Percentiles rank a stretch among this genome's conserved stretches.
Conservation (phyloP, 2,888 invertebrate species). For the Drosophila limbata region DNA sequence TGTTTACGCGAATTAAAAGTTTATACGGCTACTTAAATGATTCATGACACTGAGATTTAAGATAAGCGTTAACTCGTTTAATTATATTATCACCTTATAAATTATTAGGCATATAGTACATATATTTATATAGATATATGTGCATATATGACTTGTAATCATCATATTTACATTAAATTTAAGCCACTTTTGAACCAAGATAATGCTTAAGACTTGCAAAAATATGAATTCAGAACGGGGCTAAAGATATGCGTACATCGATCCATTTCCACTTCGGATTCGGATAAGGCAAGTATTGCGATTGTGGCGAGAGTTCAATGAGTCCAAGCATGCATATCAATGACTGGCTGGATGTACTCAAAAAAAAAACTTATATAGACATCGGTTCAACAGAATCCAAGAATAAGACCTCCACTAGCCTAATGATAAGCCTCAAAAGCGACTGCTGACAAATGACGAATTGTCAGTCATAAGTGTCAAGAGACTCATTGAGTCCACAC, state of each 20-base stretch:
- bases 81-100: slow-evolving; percentile 17
- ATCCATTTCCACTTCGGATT: slow-evolving; percentile 33
- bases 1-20: slow-evolving; percentile 7
- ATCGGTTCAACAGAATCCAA: slow-evolving; percentile 22
- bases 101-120: not conserved
- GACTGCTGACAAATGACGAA: slow-evolving; percentile 27
- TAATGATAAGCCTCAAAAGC: slow-evolving; percentile 21
- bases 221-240: slow-evolving; percentile 44
- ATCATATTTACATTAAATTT: slow-evolving; percentile 13
- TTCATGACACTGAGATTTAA: slow-evolving; percentile 16
- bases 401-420: not conserved
- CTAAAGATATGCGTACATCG: slow-evolving; percentile 45
- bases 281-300: slow-evolving; percentile 27
- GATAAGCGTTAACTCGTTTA: slow-evolving; percentile 30
- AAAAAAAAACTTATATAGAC: not conserved
- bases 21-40: slow-evolving; percentile 21
- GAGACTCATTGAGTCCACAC: slow-evolving; percentile 25
- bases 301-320: slow-evolving; percentile 22
- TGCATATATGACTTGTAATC: slow-evolving; percentile 14
- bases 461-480: slow-evolving; percentile 40
- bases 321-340: slow-evolving; percentile 29
- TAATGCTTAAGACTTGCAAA: slow-evolving; percentile 38
- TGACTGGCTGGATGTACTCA: not conserved
- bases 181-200: slow-evolving; percentile 23
- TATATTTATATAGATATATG: slow-evolving; percentile 2